Conservation (phyloP, 1,140 invertebrate genomes). For the Apocrypta bakeri region DNA sequence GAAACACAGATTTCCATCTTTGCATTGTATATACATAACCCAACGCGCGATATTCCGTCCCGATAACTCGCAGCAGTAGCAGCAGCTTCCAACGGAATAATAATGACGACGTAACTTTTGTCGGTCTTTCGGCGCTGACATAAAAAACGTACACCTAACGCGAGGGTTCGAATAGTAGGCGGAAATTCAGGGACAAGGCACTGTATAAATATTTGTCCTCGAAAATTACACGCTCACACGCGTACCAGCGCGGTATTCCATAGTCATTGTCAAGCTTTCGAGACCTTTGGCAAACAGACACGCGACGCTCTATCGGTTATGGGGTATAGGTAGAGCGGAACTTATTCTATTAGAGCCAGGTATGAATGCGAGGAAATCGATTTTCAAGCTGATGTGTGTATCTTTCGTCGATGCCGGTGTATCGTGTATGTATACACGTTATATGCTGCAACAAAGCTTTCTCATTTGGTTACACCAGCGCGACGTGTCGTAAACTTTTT, state of each 20-base stretch:
- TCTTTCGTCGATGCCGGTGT: background rate
- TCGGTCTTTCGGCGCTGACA: background rate
- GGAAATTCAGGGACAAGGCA: constrained; percentile 17
- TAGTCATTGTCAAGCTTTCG: background rate
- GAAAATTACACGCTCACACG: constrained; percentile 48
- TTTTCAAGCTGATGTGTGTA: background rate
- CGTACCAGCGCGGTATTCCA: background rate
- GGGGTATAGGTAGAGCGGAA: background rate
- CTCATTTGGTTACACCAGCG: too few relatives aligned
- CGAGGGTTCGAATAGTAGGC: background rate
- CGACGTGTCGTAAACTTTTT: too few relatives aligned
- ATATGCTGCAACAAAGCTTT: background rate
- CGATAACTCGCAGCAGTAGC: background rate
- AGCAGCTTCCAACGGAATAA: constrained; percentile 15
- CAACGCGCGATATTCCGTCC: constrained; percentile 9
- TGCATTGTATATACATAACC: background rate
- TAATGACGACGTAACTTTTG: constrained; percentile 35
- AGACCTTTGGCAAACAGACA: constrained; percentile 13
- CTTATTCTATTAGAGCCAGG: background rate
- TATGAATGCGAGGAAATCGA: background rate
- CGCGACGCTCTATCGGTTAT: background rate
- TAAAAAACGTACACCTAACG: background rate
- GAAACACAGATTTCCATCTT: constrained; percentile 12
- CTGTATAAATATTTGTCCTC: constrained; percentile 52
- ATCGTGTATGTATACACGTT: too few relatives aligned